A percentile compares a stretch with the other conserved stretches of the same genome.
phyloP scores from a whole-genome alignment of 2,113 vertebrate genomes.

The Tiliqua scincoides region DNA sequence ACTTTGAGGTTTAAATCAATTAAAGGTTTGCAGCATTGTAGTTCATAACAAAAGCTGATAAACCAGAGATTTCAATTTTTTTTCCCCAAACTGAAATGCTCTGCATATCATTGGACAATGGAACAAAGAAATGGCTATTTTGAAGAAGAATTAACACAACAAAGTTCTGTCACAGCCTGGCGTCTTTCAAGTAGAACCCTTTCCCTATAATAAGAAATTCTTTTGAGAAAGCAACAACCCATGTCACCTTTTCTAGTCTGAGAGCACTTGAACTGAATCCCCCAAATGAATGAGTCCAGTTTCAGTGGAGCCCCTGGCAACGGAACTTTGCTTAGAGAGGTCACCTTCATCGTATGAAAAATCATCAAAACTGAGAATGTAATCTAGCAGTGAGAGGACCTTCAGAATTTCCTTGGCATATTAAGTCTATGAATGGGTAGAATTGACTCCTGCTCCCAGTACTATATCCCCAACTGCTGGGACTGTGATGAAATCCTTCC shows the following conservation, averaged over 20 bases:
- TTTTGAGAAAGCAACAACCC: slow-evolving; percentile 2
- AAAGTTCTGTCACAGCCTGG: not conserved
- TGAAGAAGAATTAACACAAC: not conserved
- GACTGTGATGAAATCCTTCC: slow-evolving; percentile 17
- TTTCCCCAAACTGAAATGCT: not conserved
- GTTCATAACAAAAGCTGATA: slow-evolving; percentile 4
- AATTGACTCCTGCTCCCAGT: not conserved
- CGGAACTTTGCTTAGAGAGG: not conserved
- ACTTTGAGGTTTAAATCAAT: not conserved
- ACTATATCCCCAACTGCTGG: not conserved
- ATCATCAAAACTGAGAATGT: slow-evolving; percentile 17
- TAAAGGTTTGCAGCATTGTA: not conserved
- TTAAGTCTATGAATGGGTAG: slow-evolving; percentile 25
- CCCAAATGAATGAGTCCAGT: not conserved
- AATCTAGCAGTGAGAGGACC: not conserved
- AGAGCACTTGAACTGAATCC: slow-evolving; percentile 10
- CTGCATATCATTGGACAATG: not conserved
- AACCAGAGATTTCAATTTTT: no score
- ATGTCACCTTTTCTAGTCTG: not conserved
- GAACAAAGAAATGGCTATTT: not conserved
- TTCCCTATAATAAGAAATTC: not conserved
- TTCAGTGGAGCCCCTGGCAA: not conserved
- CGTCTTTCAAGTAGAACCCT: not conserved
- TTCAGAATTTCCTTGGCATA: slow-evolving; percentile 29
- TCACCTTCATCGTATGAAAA: slow-evolving; percentile 41